Evolutionary conservation across 2,797 vertebrate genomes (phyloP).

Genomic region (Champsocephalus esox): DNA sequence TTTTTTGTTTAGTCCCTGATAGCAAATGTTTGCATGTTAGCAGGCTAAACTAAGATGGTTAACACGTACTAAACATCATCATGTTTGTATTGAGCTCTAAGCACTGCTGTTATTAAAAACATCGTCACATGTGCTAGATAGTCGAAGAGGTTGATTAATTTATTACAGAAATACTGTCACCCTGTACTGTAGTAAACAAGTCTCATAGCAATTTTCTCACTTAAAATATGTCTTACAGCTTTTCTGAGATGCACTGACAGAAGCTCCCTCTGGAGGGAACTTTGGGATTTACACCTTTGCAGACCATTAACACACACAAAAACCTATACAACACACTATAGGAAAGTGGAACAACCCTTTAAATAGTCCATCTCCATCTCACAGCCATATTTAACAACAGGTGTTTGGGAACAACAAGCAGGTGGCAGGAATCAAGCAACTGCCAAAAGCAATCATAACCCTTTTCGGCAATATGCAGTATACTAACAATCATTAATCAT

Average conservation of each 20-base stretch:
- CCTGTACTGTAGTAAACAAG: too few species aligned
- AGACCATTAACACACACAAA: too few species aligned
- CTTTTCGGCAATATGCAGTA: slow-evolving; percentile 5
- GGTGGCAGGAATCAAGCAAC: slow-evolving; percentile 27
- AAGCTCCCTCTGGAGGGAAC: too few species aligned
- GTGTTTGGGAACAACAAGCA: slow-evolving; percentile 40
- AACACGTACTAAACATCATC: background rate
- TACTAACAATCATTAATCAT: slow-evolving; percentile 9
- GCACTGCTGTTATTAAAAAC: background rate
- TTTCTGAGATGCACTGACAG: background rate
- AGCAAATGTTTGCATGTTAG: background rate
- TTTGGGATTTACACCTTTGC: too few species aligned
- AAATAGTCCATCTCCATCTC: background rate
- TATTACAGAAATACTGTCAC: background rate
- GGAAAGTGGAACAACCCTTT: slow-evolving; percentile 6
- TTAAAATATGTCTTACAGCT: background rate
- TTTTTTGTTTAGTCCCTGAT: background rate
- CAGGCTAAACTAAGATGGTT: background rate
- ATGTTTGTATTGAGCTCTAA: background rate
- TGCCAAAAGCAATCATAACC: slow-evolving; percentile 26
- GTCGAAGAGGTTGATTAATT: background rate
- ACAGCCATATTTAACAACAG: slow-evolving; percentile 25
- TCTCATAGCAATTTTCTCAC: background rate
- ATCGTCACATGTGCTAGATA: background rate
- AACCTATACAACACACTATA: too few species aligned